Conservation (phyloP, 2,888 invertebrate genomes). For the Hipparchia sbordonii region DNA sequence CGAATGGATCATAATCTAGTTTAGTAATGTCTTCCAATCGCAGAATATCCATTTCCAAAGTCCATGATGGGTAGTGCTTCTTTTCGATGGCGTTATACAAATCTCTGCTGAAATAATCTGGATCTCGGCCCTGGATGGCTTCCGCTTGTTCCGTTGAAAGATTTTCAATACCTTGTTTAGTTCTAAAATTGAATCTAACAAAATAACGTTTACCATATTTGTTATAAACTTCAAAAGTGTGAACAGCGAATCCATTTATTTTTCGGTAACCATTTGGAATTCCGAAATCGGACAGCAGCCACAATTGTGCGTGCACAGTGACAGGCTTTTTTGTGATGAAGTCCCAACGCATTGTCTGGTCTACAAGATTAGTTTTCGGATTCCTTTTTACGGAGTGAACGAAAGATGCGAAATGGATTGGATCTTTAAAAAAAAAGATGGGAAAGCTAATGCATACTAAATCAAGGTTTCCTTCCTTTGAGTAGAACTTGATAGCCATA, state of each 20-base stretch:
- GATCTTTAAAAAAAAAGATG: constrained; percentile 93
- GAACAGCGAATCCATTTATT: constrained; percentile 95
- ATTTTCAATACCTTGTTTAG: constrained; percentile 92
- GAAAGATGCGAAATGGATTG: constrained; percentile 91
- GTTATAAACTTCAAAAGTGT: constrained; percentile 94
- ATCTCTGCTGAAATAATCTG: constrained; percentile 93
- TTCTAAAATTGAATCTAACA: constrained; percentile 95
- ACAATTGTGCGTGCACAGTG: constrained; percentile 88
- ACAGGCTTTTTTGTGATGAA: constrained; percentile 92
- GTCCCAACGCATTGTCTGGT: constrained; percentile 94
- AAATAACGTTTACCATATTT: constrained; percentile 86
- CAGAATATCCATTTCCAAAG: constrained; percentile 63
- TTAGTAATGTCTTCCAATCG: constrained; percentile 50
- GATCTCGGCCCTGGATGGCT: constrained; percentile 85
- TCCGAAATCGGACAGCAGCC: constrained; percentile 93
- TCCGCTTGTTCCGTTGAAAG: constrained; percentile 84
- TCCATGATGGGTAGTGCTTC: constrained; percentile 76
- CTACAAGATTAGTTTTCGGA: constrained; percentile 91
- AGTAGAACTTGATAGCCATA: constrained; percentile 95
- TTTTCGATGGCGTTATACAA: constrained; percentile 92
- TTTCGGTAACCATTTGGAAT: constrained; percentile 93
- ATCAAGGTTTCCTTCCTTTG: constrained; percentile 94
- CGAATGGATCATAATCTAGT: constrained; percentile 62
- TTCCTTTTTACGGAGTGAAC: constrained; percentile 96
- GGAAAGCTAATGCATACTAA: constrained; percentile 93